Base-by-base conservation (phyloP, 2,888 invertebrate species). In the Trichogramma evanescens region DNA sequence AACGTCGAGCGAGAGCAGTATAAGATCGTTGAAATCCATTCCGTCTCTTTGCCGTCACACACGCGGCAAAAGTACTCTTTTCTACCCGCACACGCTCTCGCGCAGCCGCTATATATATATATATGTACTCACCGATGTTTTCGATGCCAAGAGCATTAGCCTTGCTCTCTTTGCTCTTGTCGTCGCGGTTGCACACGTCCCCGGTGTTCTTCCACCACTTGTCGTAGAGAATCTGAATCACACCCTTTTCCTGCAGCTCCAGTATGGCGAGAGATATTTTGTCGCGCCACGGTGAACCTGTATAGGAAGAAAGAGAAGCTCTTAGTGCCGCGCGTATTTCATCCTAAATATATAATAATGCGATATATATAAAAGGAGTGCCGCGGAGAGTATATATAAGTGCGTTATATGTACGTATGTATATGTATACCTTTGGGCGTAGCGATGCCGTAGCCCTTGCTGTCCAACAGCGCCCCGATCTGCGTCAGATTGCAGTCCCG, bases 181-280 rank as follows among this genome's bases (percentile, higher is more conserved):
- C 89, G 67, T 94, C 91, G 56, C 93, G 82, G 69, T 89, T 91
- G 74, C 95, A 95, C 0, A 91, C 91, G 70, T 93, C 92, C 0
- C 94, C 94, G 0, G 93, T 93, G 73, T 94, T 93, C 80, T 95
- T 94, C 97, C 97, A 98, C 97, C 97, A 98, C 76, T 95, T 96
- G 74, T 95, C 95, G 76, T 96, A 95, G 59, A 96, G 80, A 67
- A 93, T 91, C 80, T 94, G 93, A 66, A 94, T 92, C 51, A 89
- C 89, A 0, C 96, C 96, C 71, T 93, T 93, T 77, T 98, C 97
- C 71, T 96, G 95, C 3, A 98, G 84, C 73, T 96, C 94, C 41
- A 98, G 81, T 70, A 97, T 95, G 1, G 95, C 95, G 50, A 96
- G 81, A 0, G 96, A 96, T 68, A 98, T 93, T 77, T 91, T 89